Percentiles rank a stretch among this genome's conserved stretches.
These are phyloP conservation scores for Morus bassanus DNA, from an alignment of 2,797 vertebrate species.

Conservation along the genomic window DNA sequence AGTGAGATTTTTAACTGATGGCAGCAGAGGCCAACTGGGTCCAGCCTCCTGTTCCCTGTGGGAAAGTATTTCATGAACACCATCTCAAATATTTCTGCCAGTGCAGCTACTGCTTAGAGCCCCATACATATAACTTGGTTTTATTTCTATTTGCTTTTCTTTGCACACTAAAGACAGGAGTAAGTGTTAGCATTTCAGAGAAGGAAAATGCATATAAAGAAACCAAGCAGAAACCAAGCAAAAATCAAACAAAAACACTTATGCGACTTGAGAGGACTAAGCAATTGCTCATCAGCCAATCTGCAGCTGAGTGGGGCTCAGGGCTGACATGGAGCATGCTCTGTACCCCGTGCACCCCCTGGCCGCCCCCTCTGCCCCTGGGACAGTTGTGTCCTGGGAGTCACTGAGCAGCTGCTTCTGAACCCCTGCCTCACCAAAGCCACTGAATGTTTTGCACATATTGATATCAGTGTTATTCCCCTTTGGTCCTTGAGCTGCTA, in stretches of 20 bases:
- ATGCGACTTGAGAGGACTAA: neutral
- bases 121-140: fast-evolving
- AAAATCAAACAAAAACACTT: neutral
- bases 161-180: neutral
- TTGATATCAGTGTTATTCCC: too few relatives aligned
- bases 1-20: neutral
- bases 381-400: neutral
- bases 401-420: fast-evolving
- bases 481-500: neutral
- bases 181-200: neutral
- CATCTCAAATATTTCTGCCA: neutral
- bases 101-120: neutral
- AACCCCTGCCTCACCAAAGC: fast-evolving
- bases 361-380: neutral
- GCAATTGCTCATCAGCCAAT: fast-evolving
- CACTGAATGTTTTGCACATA: neutral
- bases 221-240: neutral
- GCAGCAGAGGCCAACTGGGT: neutral
- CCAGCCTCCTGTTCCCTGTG: neutral
- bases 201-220: neutral
- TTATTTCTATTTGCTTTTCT: neutral
- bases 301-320: too few relatives aligned
- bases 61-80: neutral
- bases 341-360: neutral
- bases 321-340: neutral